Evolutionary conservation across 2,797 vertebrate genomes (phyloP), one percentile per base, ranked within the genome.

Genomic region (Alfaro cultratus): DNA sequence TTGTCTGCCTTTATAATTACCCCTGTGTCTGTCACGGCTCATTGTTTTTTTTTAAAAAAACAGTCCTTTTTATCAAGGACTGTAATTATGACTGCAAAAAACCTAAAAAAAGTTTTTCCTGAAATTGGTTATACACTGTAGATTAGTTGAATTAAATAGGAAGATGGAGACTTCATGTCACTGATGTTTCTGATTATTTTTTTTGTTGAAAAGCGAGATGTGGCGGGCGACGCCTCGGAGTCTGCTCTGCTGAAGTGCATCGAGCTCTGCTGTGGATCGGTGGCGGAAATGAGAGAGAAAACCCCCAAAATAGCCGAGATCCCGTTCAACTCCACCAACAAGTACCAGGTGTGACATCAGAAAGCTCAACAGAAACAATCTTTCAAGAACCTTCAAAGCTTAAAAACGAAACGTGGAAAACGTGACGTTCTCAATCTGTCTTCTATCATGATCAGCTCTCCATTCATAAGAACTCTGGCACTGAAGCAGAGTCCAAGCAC

Each of bases 311-410:
- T 98, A 3, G 89, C 96, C 0, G 98, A 99, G 94, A 99, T 99
- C 70, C 98, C 98, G 0, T 99, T 99, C 93, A 99, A 99, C 94
- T 99, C 98, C 47, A 99, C 98, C 79, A 99, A 99, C 92, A 99
- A 99, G 86, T 99, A 99, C 91, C 98, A 99, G 97, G 98, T 99
- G 92, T 43, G 10, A 43, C 31, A 77, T 39, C 15, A n/a, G 39
- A 10, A 70, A 70, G n/a, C 39, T 45, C 41, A 0, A 43, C 23
- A 26, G 23, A 21, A 68, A 68, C 18, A 26, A 68, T 4, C 62
- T 67, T 39, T 8, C 51, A 26, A 53, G 51, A 26, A 26, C 23
- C 12, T 0, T 15, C 67, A 7, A 29, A n/a, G 73, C 39, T 49
- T 74, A 29, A 16, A 55, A 74, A 55, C 6, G 0, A 68, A 45